Evolutionary conservation across 2,888 invertebrate genomes (phyloP).

Genomic region (Pediacus dermestoides): DNA sequence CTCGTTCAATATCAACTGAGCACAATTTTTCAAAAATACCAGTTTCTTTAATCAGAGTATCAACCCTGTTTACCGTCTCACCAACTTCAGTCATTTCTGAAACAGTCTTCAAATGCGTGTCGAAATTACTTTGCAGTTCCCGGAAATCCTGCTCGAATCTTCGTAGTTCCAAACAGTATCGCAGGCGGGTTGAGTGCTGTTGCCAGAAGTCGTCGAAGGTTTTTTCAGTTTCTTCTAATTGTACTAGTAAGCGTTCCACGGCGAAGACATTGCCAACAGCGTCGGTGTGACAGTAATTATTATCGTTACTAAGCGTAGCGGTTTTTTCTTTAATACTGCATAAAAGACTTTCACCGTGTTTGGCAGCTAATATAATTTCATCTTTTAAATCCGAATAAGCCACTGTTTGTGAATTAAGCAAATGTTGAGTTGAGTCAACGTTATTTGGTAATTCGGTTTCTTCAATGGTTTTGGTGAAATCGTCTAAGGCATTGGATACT

Average conservation of each 20-base stretch:
- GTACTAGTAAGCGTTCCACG: conserved; percentile 86
- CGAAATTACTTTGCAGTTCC: conserved; percentile 81
- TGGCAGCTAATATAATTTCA: conserved; percentile 81
- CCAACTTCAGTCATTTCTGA: conserved; percentile 86
- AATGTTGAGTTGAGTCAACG: conserved; percentile 81
- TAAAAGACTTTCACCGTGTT: conserved; percentile 84
- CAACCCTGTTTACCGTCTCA: conserved; percentile 79
- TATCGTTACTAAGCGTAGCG: conserved; percentile 47
- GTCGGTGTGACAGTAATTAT: conserved; percentile 53
- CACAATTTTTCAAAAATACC: conserved; percentile 74
- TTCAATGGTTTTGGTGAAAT: conserved; percentile 82
- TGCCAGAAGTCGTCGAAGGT: conserved; percentile 95
- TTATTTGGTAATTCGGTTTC: conserved; percentile 94
- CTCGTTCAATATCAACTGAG: conserved; percentile 77
- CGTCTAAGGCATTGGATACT: conserved; percentile 80
- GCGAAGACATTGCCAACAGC: conserved; percentile 85
- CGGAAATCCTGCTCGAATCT: conserved; percentile 94
- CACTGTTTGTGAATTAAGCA: conserved; percentile 77
- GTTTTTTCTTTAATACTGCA: conserved; percentile 64
- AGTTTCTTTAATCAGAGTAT: conserved; percentile 73
- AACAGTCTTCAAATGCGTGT: conserved; percentile 72
- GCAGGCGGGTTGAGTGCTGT: conserved; percentile 82
- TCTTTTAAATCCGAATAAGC: conserved; percentile 72
- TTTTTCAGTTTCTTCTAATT: conserved; percentile 90
- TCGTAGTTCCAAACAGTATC: conserved; percentile 85